These are phyloP conservation scores for Leucoma salicis DNA, from an alignment of 2,888 invertebrate species.

Conservation along the genomic window DNA sequence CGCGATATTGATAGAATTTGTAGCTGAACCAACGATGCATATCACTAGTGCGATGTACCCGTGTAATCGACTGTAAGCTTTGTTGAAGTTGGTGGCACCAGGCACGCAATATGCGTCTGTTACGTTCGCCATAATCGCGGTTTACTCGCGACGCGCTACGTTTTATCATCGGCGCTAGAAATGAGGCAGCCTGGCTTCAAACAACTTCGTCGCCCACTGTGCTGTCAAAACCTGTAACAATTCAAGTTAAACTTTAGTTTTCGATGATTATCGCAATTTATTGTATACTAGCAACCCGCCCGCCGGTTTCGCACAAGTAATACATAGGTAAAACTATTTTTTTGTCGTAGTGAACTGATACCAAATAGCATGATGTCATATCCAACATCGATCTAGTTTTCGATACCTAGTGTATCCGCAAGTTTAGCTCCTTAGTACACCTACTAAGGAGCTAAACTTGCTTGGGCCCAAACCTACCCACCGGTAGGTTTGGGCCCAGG, in stretches of 20 bases:
- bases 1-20: slow-evolving; percentile 95
- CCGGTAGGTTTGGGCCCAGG: too few species aligned
- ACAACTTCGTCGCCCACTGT: slow-evolving; percentile 17
- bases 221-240: slow-evolving; percentile 51
- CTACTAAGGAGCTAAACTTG: too few species aligned
- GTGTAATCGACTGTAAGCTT: slow-evolving; percentile 87
- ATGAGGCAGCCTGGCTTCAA: slow-evolving; percentile 12
- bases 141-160: slow-evolving; percentile 32
- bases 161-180: slow-evolving; percentile 46
- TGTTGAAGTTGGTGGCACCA: slow-evolving; percentile 83
- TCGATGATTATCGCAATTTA: too few species aligned
- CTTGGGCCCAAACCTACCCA: too few species aligned
- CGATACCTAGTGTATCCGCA: too few species aligned
- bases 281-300: too few species aligned
- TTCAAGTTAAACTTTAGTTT: slow-evolving; percentile 8
- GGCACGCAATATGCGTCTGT: slow-evolving; percentile 79
- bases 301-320: too few species aligned
- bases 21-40: slow-evolving; percentile 94
- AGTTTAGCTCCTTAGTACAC: too few species aligned
- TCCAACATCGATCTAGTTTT: too few species aligned
- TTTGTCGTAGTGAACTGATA: too few species aligned
- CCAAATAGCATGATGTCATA: too few species aligned
- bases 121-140: slow-evolving; percentile 60
- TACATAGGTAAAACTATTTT: too few species aligned
- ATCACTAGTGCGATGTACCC: slow-evolving; percentile 93